These are phyloP conservation scores for Monoplex corrugatus DNA, from an alignment of 2,888 invertebrate species.

Conservation along the genomic window DNA sequence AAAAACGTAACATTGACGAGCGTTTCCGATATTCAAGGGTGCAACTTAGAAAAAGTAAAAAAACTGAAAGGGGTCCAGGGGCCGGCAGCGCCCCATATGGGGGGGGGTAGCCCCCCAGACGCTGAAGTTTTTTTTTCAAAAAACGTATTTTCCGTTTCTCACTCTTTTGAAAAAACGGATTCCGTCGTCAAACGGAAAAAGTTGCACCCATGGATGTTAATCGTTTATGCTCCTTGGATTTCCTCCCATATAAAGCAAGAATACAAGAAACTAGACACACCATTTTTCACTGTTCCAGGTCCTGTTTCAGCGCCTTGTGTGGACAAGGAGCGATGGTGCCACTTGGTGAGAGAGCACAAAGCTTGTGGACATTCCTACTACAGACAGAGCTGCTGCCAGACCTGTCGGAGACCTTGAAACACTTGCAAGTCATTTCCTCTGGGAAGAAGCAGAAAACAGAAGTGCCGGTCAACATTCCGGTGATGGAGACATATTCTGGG, in stretches of 20 bases:
- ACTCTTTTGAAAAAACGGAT: neutral
- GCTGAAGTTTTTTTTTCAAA: no score
- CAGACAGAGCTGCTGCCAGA: constrained; percentile 68
- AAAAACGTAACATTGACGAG: no score
- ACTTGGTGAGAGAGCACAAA: constrained; percentile 65
- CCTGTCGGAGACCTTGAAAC: constrained; percentile 55
- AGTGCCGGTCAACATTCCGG: no score
- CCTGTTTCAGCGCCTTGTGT: constrained; percentile 54
- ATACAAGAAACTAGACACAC: neutral
- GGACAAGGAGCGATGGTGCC: constrained; percentile 69
- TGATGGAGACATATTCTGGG: no score
- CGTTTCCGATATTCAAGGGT: no score
- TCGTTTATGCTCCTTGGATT: neutral
- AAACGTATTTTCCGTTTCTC: no score
- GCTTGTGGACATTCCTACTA: constrained; percentile 69
- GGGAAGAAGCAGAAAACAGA: no score
- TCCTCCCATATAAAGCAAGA: neutral
- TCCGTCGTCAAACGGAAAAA: neutral
- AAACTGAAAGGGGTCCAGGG: no score
- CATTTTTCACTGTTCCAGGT: constrained; percentile 43
- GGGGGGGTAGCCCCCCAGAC: no score
- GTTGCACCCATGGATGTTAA: neutral
- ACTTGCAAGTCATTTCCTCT: no score
- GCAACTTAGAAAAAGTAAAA: no score
- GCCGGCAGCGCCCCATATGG: no score